Conservation (phyloP, 2,888 invertebrate genomes). For the Digitonthophagus gazella region DNA sequence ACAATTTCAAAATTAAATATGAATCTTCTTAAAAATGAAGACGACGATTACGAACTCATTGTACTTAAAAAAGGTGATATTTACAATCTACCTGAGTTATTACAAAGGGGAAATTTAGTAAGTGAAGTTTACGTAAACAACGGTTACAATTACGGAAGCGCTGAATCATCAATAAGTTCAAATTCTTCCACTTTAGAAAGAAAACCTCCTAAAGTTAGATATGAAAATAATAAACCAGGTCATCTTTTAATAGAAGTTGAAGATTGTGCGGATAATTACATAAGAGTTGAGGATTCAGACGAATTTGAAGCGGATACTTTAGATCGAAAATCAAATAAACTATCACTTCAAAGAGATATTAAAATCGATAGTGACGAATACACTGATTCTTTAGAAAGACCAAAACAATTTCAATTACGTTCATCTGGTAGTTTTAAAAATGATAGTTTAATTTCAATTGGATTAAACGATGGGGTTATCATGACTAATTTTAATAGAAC, state of each 20-base stretch:
- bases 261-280: conserved; percentile 75
- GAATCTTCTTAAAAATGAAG: conserved; percentile 36
- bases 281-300: conserved; percentile 75
- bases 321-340: conserved; percentile 71
- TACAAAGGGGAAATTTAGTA: conserved; percentile 57
- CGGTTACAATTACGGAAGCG: conserved; percentile 64
- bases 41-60: conserved; percentile 53
- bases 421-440: conserved; percentile 72
- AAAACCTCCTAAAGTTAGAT: conserved; percentile 47
- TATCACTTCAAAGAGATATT: conserved; percentile 33
- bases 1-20: conserved; percentile 51
- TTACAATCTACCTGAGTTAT: conserved; percentile 50
- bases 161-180: conserved; percentile 58
- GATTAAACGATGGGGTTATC: neutral
- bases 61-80: conserved; percentile 42
- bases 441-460: conserved; percentile 41
- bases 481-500: conserved; percentile 50
- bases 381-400: conserved; percentile 58
- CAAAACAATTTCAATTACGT: conserved; percentile 61
- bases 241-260: conserved; percentile 82
- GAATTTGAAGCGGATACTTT: conserved; percentile 84
- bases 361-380: conserved; percentile 38
- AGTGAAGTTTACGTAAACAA: conserved; percentile 79
- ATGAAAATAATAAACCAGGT: conserved; percentile 68
- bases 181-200: conserved; percentile 55